Percentiles rank a stretch among this genome's conserved stretches.
phyloP scores from a whole-genome alignment of 2,797 vertebrate species.

The Mormyrus proboscirostris region DNA sequence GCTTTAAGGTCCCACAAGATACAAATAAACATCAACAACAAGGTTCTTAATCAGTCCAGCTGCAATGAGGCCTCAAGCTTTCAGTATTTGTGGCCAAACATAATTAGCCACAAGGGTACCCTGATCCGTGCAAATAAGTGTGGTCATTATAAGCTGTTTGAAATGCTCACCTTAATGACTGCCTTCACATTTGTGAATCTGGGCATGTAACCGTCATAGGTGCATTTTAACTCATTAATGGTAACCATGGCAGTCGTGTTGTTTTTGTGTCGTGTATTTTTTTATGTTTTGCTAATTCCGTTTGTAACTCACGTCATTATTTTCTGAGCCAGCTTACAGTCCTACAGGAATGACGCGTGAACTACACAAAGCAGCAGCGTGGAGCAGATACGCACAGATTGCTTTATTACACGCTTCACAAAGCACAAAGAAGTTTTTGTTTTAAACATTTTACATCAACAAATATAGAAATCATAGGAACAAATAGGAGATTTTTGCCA shows the following conservation, averaged over 20 bases:
- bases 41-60: conserved; percentile 19
- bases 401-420: conserved; percentile 4
- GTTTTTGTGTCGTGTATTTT: neutral
- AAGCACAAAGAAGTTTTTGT: neutral
- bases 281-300: neutral
- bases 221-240: neutral
- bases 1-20: conserved; percentile 14
- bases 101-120: conserved; percentile 25
- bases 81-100: neutral
- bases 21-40: conserved; percentile 22
- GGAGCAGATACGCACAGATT: neutral
- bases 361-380: neutral
- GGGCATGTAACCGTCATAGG: neutral
- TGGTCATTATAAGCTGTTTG: conserved; percentile 7
- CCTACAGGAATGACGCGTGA: neutral
- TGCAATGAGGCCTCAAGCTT: conserved; percentile 31
- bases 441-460: conserved; percentile 10
- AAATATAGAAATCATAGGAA: conserved; percentile 10
- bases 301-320: neutral
- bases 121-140: neutral
- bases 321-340: neutral
- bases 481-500: neutral
- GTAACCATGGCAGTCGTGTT: neutral
- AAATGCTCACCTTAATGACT: neutral
- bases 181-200: neutral